phyloP scores from a whole-genome alignment of 1,140 invertebrate genomes.

The Trinorchestia longiramus region DNA sequence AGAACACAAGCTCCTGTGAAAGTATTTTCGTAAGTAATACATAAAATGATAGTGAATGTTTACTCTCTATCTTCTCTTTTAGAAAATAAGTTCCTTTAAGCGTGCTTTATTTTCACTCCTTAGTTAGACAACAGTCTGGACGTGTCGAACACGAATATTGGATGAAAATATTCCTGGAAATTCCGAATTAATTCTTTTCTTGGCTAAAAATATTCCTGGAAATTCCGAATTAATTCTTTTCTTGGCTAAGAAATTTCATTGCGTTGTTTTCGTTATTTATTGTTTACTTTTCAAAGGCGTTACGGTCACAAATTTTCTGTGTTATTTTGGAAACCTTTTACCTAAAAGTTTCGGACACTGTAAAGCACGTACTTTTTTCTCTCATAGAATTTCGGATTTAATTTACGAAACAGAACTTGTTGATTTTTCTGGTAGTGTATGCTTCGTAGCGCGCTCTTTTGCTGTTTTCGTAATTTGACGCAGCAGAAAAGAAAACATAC shows the following conservation, averaged over 20 bases:
- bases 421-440: background rate
- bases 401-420: conserved; percentile 1
- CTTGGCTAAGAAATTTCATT: background rate
- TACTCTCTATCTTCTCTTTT: background rate
- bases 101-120: background rate
- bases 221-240: background rate
- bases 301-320: background rate
- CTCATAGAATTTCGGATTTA: background rate
- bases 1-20: background rate
- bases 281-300: background rate
- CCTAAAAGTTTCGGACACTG: background rate
- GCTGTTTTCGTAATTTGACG: conserved; percentile 14
- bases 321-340: background rate
- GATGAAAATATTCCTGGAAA: background rate
- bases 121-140: background rate
- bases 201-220: background rate
- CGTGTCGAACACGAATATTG: background rate
- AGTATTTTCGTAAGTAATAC: background rate
- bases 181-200: background rate
- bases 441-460: background rate
- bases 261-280: background rate
- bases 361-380: background rate
- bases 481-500: background rate
- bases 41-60: background rate
- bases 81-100: background rate